Percentiles rank a stretch among this genome's conserved stretches.
Evolutionary conservation across 2,797 vertebrate species (phyloP).

Genomic region (Prunella strophiata): DNA sequence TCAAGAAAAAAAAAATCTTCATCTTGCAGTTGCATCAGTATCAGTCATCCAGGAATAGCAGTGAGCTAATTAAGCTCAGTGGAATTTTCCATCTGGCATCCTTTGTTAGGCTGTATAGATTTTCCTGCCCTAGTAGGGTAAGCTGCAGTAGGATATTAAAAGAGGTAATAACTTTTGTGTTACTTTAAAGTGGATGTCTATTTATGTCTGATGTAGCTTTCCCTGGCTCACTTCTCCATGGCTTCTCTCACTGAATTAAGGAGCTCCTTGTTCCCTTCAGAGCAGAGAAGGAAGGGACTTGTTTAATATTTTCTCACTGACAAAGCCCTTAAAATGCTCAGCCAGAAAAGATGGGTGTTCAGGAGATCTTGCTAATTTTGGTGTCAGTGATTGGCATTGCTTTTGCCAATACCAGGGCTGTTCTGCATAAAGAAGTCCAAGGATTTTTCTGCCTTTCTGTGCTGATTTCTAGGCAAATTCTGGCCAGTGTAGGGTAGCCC

Average conservation of each 20-base stretch:
- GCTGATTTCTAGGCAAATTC: background rate
- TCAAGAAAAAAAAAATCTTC: background rate
- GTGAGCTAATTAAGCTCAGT: constrained; percentile 63
- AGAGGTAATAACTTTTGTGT: constrained; percentile 37
- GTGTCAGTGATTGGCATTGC: background rate
- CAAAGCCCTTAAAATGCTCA: background rate
- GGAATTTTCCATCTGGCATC: constrained; percentile 71
- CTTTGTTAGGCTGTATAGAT: constrained; percentile 49
- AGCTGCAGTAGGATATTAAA: constrained; percentile 49
- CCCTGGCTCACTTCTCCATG: background rate
- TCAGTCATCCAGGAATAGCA: constrained; percentile 46
- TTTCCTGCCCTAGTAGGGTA: constrained; percentile 33
- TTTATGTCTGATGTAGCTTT: constrained; percentile 17
- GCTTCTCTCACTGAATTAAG: background rate
- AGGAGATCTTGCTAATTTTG: background rate
- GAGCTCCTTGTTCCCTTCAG: background rate
- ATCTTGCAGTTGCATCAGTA: constrained; percentile 23
- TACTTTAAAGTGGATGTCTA: background rate
- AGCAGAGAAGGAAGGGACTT: background rate
- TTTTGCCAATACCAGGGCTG: background rate
- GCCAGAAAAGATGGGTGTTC: background rate
- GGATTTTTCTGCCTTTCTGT: background rate
- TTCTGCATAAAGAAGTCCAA: background rate
- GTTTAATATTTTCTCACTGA: background rate
- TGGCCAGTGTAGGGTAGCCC: background rate